These are phyloP conservation scores for Pantherophis alleghaniensis DNA, from an alignment of 2,797 vertebrate species.

Conservation along the genomic window DNA sequence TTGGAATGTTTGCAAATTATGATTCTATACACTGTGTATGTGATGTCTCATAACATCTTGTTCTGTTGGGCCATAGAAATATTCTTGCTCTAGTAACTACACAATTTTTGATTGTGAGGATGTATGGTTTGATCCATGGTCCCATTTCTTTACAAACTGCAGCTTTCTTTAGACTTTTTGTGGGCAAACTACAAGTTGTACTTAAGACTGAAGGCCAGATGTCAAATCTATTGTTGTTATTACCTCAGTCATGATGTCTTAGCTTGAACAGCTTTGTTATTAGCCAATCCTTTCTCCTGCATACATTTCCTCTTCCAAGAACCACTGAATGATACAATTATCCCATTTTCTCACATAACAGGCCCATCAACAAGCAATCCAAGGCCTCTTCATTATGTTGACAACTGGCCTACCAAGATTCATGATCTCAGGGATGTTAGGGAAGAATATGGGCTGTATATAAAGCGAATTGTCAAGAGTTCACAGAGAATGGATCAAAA, in stretches of 20 bases:
- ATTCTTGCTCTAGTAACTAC: background rate
- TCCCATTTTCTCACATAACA: slow-evolving; percentile 16
- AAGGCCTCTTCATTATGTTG: background rate
- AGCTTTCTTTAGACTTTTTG: background rate
- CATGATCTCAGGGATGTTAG: slow-evolving; percentile 10
- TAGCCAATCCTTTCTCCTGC: background rate
- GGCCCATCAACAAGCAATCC: background rate
- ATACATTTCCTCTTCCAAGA: background rate
- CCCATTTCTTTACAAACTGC: background rate
- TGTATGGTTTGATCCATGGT: background rate
- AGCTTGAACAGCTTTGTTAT: slow-evolving; percentile 7
- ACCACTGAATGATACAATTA: background rate
- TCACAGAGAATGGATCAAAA: background rate
- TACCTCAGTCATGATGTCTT: background rate
- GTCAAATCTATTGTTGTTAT: background rate
- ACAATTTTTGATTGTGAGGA: background rate
- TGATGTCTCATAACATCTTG: background rate
- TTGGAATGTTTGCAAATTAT: background rate
- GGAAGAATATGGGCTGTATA: background rate
- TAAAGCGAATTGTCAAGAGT: background rate
- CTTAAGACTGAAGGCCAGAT: slow-evolving; percentile 4
- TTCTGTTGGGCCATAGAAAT: background rate
- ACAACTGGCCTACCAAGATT: slow-evolving; percentile 15
- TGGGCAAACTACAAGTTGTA: background rate
- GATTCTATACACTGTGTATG: background rate